Evolutionary conservation across 2,113 vertebrate genomes (phyloP).

Genomic region (Myrmecobius fasciatus): DNA sequence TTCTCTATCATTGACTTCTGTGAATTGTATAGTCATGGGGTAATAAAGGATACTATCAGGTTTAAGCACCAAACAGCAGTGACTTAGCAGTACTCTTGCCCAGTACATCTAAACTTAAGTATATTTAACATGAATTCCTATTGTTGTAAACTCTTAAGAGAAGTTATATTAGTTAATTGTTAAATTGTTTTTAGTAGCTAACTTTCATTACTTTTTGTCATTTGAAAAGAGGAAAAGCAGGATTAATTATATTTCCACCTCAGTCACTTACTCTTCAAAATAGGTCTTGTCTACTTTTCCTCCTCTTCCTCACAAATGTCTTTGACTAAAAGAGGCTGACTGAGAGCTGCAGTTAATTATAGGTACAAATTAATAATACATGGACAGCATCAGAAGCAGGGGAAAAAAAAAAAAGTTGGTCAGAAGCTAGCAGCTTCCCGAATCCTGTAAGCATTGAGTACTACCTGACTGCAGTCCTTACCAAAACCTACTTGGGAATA

Average conservation of each 20-base stretch:
- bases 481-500: conserved; percentile 69
- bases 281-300: conserved; percentile 61
- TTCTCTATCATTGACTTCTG: conserved; percentile 51
- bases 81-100: conserved; percentile 53
- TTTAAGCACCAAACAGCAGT: conserved; percentile 70
- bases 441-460: conserved; percentile 61
- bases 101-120: conserved; percentile 65
- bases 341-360: conserved; percentile 78
- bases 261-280: conserved; percentile 65
- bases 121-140: conserved; percentile 63
- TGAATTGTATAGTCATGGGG: conserved; percentile 62
- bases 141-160: conserved; percentile 64
- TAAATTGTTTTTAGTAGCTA: conserved; percentile 41
- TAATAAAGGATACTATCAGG: conserved; percentile 66
- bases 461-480: conserved; percentile 63
- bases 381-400: conserved; percentile 56
- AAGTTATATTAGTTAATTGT: conserved; percentile 48
- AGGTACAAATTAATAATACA: conserved; percentile 84
- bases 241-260: conserved; percentile 64
- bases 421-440: conserved; percentile 64
- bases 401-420: conserved; percentile 50
- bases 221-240: conserved; percentile 62
- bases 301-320: conserved; percentile 65
- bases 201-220: conserved; percentile 56
- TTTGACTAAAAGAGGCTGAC: conserved; percentile 73